Percentiles rank a stretch among this genome's conserved stretches.
phyloP scores from a whole-genome alignment of 2,888 invertebrate species.

The Allolobophora icterica region DNA sequence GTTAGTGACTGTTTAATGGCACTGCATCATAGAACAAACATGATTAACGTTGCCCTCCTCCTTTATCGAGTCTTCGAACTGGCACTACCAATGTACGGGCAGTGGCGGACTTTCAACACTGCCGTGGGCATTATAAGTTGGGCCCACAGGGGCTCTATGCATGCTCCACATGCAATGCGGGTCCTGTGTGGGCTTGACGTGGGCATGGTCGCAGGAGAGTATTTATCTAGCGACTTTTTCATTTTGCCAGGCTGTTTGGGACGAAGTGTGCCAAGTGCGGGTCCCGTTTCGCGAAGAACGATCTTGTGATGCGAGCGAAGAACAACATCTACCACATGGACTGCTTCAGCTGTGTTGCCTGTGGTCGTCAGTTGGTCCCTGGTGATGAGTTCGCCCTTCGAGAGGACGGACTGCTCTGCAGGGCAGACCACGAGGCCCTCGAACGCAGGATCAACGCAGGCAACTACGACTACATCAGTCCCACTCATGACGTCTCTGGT shows the following conservation, averaged over 20 bases:
- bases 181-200: too few relatives aligned
- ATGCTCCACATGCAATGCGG: too few relatives aligned
- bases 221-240: too few relatives aligned
- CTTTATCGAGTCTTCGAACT: too few relatives aligned
- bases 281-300: constrained; percentile 89
- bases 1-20: too few relatives aligned
- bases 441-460: constrained; percentile 51
- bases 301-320: constrained; percentile 97
- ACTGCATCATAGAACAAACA: too few relatives aligned
- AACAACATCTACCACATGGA: constrained; percentile 97
- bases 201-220: too few relatives aligned
- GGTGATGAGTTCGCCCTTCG: constrained; percentile 97
- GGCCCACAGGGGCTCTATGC: too few relatives aligned
- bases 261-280: constrained; percentile 98
- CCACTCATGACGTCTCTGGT: neutral
- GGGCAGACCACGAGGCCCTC: constrained; percentile 71
- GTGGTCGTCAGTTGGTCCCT: constrained; percentile 87
- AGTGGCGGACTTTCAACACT: too few relatives aligned
- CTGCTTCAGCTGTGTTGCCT: constrained; percentile 95
- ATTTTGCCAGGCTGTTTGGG: constrained; percentile 82
- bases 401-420: constrained; percentile 89
- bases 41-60: too few relatives aligned
- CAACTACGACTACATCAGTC: neutral
- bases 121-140: too few relatives aligned
- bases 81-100: too few relatives aligned